phyloP scores from a whole-genome alignment of 2,797 vertebrate species.

The Momotus momota region DNA sequence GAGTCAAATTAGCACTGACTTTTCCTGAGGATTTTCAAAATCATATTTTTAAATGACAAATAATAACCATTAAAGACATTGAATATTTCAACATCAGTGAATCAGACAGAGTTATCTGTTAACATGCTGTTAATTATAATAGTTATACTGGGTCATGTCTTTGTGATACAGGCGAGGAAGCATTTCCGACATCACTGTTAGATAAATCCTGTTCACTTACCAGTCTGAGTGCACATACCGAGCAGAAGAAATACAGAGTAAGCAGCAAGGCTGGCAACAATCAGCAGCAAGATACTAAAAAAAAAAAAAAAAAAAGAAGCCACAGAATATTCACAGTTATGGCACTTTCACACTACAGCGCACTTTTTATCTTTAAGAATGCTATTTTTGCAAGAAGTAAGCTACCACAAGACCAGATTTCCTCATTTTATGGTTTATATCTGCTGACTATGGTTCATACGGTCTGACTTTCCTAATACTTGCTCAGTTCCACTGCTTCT shows the following conservation, averaged over 20 bases:
- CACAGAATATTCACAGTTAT: constrained; percentile 36
- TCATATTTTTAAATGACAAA: not conserved
- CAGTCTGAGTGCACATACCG: constrained; percentile 91
- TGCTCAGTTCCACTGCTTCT: not conserved
- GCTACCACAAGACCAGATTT: constrained; percentile 31
- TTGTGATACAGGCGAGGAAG: not conserved
- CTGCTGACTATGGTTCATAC: constrained; percentile 38
- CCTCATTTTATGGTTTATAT: constrained; percentile 33
- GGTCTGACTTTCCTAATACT: not conserved
- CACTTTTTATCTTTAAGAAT: not conserved
- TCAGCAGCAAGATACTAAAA: constrained; percentile 87
- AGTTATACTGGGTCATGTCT: not conserved
- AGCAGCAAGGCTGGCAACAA: constrained; percentile 87
- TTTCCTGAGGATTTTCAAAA: not conserved
- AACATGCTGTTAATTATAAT: not conserved
- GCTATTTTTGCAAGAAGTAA: not conserved
- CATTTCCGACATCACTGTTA: not conserved
- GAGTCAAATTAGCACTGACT: not conserved
- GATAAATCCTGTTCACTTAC: constrained; percentile 77
- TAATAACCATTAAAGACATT: not conserved
- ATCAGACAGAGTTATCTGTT: not conserved
- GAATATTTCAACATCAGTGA: not conserved
- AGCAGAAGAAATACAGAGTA: constrained; percentile 94
- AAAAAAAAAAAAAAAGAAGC: not conserved
- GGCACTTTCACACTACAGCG: not conserved